A percentile compares a stretch with the other conserved stretches of the same genome.
Conservation (phyloP, 1,140 invertebrate species). For the Bactericera cockerelli region DNA sequence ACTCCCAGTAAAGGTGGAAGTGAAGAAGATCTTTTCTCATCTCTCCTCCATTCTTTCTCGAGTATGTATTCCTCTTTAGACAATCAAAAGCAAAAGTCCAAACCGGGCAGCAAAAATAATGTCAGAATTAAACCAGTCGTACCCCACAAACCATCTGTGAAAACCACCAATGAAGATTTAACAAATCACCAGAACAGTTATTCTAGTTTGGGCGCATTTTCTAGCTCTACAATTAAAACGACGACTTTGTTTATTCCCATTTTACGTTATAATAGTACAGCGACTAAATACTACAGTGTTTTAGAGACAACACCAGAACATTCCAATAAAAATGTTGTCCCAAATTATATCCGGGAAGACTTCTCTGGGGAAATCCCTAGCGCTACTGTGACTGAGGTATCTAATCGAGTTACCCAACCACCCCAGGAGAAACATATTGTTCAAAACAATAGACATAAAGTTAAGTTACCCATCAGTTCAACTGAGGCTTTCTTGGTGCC, state of each 20-base stretch:
- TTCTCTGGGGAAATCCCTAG: too few relatives aligned
- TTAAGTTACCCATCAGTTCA: too few relatives aligned
- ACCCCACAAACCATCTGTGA: not conserved
- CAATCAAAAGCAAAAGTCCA: not conserved
- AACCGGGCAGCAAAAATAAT: slow-evolving; percentile 1
- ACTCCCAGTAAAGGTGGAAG: not conserved
- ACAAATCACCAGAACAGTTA: not conserved
- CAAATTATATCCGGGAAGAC: too few relatives aligned
- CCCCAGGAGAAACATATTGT: too few relatives aligned
- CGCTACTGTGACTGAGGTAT: too few relatives aligned
- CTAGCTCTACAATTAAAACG: not conserved
- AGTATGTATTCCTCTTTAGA: not conserved
- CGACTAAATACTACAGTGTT: slow-evolving; percentile 5
- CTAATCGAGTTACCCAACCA: too few relatives aligned
- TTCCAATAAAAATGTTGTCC: not conserved
- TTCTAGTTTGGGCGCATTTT: not conserved
- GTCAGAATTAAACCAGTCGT: not conserved
- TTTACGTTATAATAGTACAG: slow-evolving; percentile 3
- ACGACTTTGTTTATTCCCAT: slow-evolving; percentile 2
- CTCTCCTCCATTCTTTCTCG: not conserved
- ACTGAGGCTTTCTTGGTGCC: too few relatives aligned
- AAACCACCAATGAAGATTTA: not conserved
- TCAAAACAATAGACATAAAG: too few relatives aligned
- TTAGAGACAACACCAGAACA: not conserved
- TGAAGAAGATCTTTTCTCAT: not conserved